Base-by-base conservation (phyloP, 2,113 vertebrate species). In the Rostratula benghalensis region DNA sequence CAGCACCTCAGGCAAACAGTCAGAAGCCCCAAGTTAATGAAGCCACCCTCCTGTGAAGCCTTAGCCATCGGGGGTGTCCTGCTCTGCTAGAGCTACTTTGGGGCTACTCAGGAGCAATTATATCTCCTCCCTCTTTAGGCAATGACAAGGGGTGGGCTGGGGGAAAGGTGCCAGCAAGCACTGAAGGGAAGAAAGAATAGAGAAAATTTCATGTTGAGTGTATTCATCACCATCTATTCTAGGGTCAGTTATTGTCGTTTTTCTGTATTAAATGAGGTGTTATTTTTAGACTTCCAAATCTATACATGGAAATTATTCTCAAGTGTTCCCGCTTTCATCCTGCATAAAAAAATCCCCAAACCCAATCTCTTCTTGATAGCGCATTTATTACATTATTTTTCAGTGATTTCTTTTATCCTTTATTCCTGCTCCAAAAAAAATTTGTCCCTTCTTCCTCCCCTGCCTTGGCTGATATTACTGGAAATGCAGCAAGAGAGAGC, bases 251-350 rank as follows among this genome's bases (percentile, higher is more conserved):
- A 64, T 90, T 69, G 45, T 56, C 3, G 4, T 39, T 65, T 79
- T 85, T 22, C 73, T 59, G 7, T 50, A n/a, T 83, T 90, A 91
- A 91, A 90, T 85, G 37, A 92, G 30, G 24, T 74, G 56, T 78
- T 95, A 95, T 95, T 96, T 97, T 96, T 97, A 94, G 93, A 46
- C 50, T 90, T 92, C 64, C 18, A 93, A 83, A 92, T 92, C 71
- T 37, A 70, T 92, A 83, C 60, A 81, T 71, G 48, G 86, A 95
- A 95, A 96, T 94, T 87, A 88, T 94, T 95, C 84, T 91, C n/a
- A 82, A 93, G 61, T 87, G 77, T 67, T 95, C 33, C 35, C 43
- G 59, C 80, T 91, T 95, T 96, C 68, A 94, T 87, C 46, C 57
- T 77, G 25, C 22, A 46, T 7, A 45, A 89, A 82, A 74, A 59